Evolutionary conservation across 2,888 invertebrate species (phyloP), one percentile per base, ranked within the genome.

Genomic region (Campaea margaritaria): DNA sequence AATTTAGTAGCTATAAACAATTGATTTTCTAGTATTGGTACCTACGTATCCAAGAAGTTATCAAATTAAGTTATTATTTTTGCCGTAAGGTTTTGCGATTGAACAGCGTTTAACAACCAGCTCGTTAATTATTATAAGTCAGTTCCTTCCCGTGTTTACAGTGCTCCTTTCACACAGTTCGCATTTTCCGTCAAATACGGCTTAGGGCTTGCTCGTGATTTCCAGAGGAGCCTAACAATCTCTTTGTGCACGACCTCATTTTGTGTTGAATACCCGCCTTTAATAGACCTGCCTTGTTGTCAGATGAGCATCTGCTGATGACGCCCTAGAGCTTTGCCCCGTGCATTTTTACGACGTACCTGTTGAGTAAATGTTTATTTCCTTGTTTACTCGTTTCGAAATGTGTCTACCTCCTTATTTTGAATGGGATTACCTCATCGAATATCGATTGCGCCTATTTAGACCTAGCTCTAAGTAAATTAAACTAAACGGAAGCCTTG

Each of bases 181-280:
- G n/a, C 57, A 55, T 62, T 64, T 65, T 61, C 54, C 58, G 47
- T 42, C 43, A 21, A 55, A 50, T 39, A 8, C 38, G 47, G 42
- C 47, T 61, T 55, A 52, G 47, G 49, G 56, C 55, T 71, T 65
- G 74, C 71, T 83, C 81, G 81, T 85, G 85, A 85, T 86, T 79
- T 84, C 77, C 81, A 75, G 79, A 82, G 84, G 81, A 83, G 74
- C 74, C 80, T 85, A 86, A 86, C 83, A 83, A 85, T 85, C 83
- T 81, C 82, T 83, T 85, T 82, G 82, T 84, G 81, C 81, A 78
- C 84, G 87, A 86, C 87, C 87, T 86, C 86, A 81, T 86, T 86
- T 82, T 75, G 78, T 72, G 69, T 70, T 83, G 83, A 86, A 85
- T 80, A 74, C 80, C 53, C 75, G 76, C 68, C 73, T 79, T 79